phyloP scores from a whole-genome alignment of 2,888 invertebrate species.

The Gymnocheta viridis region DNA sequence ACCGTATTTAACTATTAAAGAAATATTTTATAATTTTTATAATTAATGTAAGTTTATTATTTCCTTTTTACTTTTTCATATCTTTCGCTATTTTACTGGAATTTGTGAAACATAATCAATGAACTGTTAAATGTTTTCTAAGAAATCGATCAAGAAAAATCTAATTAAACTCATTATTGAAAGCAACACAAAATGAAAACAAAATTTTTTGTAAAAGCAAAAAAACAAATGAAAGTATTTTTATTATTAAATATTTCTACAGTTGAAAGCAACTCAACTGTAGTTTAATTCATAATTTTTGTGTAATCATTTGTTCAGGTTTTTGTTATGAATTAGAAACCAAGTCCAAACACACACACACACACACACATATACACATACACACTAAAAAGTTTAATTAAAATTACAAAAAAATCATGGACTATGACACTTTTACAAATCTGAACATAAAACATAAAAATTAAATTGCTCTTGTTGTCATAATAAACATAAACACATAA shows the following conservation, averaged over 20 bases:
- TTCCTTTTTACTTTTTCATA: background rate
- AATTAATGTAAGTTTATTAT: no score
- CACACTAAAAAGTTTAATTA: slow-evolving; percentile 1
- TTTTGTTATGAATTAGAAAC: slow-evolving; percentile 6
- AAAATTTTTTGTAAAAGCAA: background rate
- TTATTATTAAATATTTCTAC: slow-evolving; percentile 3
- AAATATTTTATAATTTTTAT: background rate
- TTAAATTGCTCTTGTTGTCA: background rate
- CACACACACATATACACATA: background rate
- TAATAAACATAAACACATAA: background rate
- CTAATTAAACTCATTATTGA: slow-evolving; percentile 1
- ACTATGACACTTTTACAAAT: background rate
- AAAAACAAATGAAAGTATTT: slow-evolving; percentile 9
- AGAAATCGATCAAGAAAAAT: background rate
- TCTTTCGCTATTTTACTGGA: background rate
- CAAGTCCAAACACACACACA: background rate
- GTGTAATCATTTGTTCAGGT: background rate
- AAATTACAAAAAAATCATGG: background rate
- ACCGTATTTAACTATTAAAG: background rate
- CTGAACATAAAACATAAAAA: background rate
- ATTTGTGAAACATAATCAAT: background rate
- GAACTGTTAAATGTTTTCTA: background rate
- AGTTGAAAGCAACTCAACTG: slow-evolving; percentile 5
- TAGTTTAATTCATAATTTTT: background rate
- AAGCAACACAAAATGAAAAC: background rate